Base-by-base conservation (phyloP, 2,888 invertebrate genomes). In the Sisyra nigra region DNA sequence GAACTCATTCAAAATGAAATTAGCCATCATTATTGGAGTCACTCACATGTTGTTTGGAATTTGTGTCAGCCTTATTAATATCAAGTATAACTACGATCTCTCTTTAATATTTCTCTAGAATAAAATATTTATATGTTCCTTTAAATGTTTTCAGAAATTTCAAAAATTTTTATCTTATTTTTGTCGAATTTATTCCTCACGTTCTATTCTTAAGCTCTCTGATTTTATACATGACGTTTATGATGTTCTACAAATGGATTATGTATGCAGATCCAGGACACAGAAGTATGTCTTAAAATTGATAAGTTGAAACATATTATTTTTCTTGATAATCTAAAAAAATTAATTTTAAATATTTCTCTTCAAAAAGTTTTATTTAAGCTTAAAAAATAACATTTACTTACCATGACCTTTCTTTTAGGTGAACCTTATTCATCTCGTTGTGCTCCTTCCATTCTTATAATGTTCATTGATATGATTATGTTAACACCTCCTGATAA, bases 391-490 rank as follows among this genome's bases (percentile, higher is more conserved):
- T 18, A 3, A 11, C 17, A 18, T 24, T 13, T 10, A 13, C 19
- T 41, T 46, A 31, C 46, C 15, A 32, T 17, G 13, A n/a, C n/a
- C n/a, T 33, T 35, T 31, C 19, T 42, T 45, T 42, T 54, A 57
- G 2, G 54, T 71, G 71, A 67, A 42, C 54, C 59, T 14, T 57
- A 58, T 2, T 59, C 59, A 18, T 63, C 78, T 1, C 65, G 63
- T 2, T 79, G 78, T 54, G 86, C 87, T 0, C 87, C 86, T 0
- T 81, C 80, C 19, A 74, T 85, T 6, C 69, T 85, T 6, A 81
- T 84, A 50, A 72, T 76, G 50, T 76, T 84, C 55, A 85, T 84
- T 57, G 81, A 82, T 58, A 84, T 84, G 84, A 77, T 82, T 61
- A 60, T 84, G 54, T 69, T 77, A 47, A 58, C 58, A 10, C 3